Percentiles rank a stretch among this genome's conserved stretches.
Conservation (phyloP, 2,797 vertebrate genomes). For the Acipenser ruthenus region DNA sequence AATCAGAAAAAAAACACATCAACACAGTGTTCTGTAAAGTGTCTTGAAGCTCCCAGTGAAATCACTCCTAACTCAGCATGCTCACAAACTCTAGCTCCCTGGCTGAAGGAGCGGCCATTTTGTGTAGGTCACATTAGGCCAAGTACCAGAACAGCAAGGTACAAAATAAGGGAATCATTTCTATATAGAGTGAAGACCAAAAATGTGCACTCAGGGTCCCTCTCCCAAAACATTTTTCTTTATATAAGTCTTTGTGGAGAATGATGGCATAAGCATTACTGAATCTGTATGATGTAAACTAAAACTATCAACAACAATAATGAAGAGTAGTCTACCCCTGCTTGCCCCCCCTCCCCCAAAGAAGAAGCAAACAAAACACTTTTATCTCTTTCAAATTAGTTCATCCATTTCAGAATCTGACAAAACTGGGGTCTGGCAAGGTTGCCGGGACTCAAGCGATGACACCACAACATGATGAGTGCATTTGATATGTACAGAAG, state of each 20-base stretch:
- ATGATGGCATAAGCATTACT: conserved; percentile 7
- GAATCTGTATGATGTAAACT: conserved; percentile 17
- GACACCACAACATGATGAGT: conserved; percentile 41
- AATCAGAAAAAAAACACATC: conserved; percentile 12
- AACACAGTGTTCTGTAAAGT: conserved; percentile 13
- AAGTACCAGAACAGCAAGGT: too few relatives aligned
- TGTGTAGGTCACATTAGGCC: too few relatives aligned
- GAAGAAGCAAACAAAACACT: neutral
- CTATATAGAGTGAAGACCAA: neutral
- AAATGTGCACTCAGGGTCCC: conserved; percentile 4
- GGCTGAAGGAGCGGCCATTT: neutral
- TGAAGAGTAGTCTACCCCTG: neutral
- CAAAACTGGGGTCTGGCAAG: neutral
- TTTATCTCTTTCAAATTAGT: neutral
- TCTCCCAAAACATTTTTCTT: conserved; percentile 10
- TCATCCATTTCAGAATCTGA: conserved; percentile 3
- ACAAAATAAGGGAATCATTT: neutral
- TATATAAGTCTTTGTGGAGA: conserved; percentile 14
- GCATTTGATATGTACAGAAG: conserved; percentile 48
- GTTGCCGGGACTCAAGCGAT: conserved; percentile 22
- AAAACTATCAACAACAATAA: conserved; percentile 7
- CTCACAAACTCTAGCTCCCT: conserved; percentile 3
- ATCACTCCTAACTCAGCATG: conserved; percentile 4
- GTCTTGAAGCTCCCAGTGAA: conserved; percentile 17
- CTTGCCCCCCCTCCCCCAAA: neutral